Conservation (phyloP, 2,113 vertebrate genomes). For the Bubo scandiacus region DNA sequence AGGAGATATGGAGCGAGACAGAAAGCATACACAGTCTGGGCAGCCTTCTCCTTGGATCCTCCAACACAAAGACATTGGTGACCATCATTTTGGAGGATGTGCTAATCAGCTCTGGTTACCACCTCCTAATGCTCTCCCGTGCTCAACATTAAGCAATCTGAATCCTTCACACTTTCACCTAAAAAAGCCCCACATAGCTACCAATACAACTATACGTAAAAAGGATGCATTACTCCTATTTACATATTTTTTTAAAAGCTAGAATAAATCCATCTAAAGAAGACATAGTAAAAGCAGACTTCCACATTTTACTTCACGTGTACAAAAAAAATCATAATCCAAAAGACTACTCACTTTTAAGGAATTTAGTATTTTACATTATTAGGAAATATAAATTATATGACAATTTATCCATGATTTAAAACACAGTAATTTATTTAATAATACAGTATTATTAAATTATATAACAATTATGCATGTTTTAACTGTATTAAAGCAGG, state of each 20-base stretch:
- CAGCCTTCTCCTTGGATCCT: neutral
- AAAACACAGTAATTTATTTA: neutral
- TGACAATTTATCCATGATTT: neutral
- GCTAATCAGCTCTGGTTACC: neutral
- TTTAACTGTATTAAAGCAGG: neutral
- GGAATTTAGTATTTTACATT: neutral
- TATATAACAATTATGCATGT: neutral
- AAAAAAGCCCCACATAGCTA: neutral
- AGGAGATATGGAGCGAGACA: neutral
- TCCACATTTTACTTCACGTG: neutral
- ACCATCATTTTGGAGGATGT: neutral
- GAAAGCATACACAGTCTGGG: neutral
- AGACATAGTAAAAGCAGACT: neutral
- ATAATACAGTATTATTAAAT: neutral
- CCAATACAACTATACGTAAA: neutral
- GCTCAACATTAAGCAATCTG: neutral
- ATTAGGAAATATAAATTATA: neutral
- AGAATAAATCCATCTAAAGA: neutral
- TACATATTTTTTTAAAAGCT: neutral
- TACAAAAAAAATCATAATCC: neutral
- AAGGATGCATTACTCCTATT: neutral
- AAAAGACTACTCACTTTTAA: neutral
- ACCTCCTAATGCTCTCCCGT: neutral
- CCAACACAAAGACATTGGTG: neutral
- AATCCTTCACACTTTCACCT: neutral